A percentile compares a stretch with the other conserved stretches of the same genome.
These are phyloP conservation scores for Montipora capricornis DNA, from an alignment of 64 coral and sea anemone genomes.

Conservation along the genomic window DNA sequence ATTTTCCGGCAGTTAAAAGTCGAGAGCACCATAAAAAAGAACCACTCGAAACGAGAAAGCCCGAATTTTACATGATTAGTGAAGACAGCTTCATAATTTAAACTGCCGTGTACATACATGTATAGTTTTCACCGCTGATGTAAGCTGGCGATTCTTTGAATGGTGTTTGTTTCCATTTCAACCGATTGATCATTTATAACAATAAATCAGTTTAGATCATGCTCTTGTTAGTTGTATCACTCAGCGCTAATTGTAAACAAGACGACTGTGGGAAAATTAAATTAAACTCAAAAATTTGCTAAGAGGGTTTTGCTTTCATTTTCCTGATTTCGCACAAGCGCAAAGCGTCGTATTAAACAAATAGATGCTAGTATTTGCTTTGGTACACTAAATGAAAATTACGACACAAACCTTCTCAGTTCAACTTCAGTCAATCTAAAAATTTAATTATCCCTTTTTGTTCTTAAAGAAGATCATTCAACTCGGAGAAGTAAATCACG, in stretches of 20 bases:
- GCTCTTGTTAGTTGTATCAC: background rate
- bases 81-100: too few relatives aligned
- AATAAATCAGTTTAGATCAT: constrained; percentile 17
- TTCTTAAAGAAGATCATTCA: background rate
- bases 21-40: too few relatives aligned
- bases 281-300: background rate
- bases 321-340: background rate
- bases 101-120: too few relatives aligned
- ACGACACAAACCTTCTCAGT: background rate
- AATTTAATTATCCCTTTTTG: constrained; percentile 58
- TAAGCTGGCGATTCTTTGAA: background rate
- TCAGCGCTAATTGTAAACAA: constrained; percentile 15
- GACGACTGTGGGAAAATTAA: background rate
- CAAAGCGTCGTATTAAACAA: constrained; percentile 33
- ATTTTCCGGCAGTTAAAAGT: too few relatives aligned
- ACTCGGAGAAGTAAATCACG: background rate
- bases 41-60: too few relatives aligned
- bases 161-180: background rate
- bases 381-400: constrained; percentile 53
- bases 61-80: too few relatives aligned
- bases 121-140: too few relatives aligned
- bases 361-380: constrained; percentile 24
- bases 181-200: background rate
- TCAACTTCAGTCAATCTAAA: constrained; percentile 20
- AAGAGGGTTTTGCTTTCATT: constrained; percentile 8